Base-by-base conservation (phyloP, 2,113 vertebrate genomes). In the Xenopus laevis region DNA sequence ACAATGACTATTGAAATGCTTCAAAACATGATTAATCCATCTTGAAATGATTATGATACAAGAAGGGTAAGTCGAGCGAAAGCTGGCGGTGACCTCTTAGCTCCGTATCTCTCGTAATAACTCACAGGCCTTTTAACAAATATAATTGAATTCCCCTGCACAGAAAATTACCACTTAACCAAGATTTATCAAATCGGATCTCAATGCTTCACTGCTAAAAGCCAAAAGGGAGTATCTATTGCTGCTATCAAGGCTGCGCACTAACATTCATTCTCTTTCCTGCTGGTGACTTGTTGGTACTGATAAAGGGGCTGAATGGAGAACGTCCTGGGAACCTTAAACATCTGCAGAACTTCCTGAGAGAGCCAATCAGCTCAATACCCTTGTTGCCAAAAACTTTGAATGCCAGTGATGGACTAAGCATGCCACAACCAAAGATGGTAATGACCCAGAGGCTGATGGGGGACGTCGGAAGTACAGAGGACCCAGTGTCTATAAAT, bases 151-250 rank as follows among this genome's bases (percentile, higher is more conserved):
- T 64, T 64, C 21, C 33, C 13, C 27, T 64, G 13, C 62, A 64
- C 62, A 40, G 62, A 64, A 64, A 64, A n/a, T 40, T 33, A 64
- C 62, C 30, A 17, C 30, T 40, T 64, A 64, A 64, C 27, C 11
- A 12, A 64, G 13, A 64, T 27, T 64, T 33, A 64, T 64, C 30
- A 40, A 64, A 64, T 64, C 62, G 17, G 62, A 17, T 30, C 62
- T 64, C 30, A n/a, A 33, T 17, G 62, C 63, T 46, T 65, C 63
- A 65, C 63, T 65, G 44, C n/a, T 46, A 64, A 44, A 64, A 16
- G 30, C 30, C 30, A 40, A 33, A 13, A 44, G 27, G 33, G 21
- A 40, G 33, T 40, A 40, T 40, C 33, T 40, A 40, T 40, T 40
- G 33, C 33, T 40, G 33, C 33, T 40, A 40, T 40, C 33, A 40